phyloP scores from a whole-genome alignment of 2,888 invertebrate species.

The Octonoba sinensis region DNA sequence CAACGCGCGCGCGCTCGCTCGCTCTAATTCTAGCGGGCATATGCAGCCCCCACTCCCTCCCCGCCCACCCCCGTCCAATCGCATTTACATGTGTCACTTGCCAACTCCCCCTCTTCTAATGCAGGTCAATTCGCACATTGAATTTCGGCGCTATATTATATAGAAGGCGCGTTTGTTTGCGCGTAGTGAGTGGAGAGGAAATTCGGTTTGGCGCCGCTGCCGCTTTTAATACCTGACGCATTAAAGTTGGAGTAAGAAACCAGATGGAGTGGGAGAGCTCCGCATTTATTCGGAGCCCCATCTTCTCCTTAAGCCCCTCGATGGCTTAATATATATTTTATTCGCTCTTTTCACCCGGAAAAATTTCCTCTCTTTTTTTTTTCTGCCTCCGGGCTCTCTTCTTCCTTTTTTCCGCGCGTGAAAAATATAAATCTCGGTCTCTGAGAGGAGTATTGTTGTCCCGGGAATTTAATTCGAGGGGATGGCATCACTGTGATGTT shows the following conservation, averaged over 20 bases:
- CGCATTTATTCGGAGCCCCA: constrained; percentile 27
- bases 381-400: neutral
- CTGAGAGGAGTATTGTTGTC: too few species aligned
- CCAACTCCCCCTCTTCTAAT: constrained; percentile 30
- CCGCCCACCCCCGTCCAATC: constrained; percentile 39
- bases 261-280: constrained; percentile 20
- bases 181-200: constrained; percentile 33
- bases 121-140: constrained; percentile 57
- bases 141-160: constrained; percentile 44
- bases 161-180: constrained; percentile 36
- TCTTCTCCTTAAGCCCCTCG: constrained; percentile 5
- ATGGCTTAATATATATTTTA: too few species aligned
- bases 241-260: constrained; percentile 42
- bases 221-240: constrained; percentile 63
- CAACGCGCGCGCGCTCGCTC: constrained; percentile 20
- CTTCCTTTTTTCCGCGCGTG: neutral
- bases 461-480: too few species aligned
- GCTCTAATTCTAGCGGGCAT: constrained; percentile 55
- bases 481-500: too few species aligned
- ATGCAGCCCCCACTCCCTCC: constrained; percentile 13
- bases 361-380: constrained; percentile 9
- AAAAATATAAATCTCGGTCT: too few species aligned
- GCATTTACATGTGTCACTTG: constrained; percentile 64
- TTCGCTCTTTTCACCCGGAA: too few species aligned
- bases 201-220: constrained; percentile 52